These are phyloP conservation scores for Vicugna pacos DNA, from an alignment of 2,113 vertebrate species.

Conservation along the genomic window DNA sequence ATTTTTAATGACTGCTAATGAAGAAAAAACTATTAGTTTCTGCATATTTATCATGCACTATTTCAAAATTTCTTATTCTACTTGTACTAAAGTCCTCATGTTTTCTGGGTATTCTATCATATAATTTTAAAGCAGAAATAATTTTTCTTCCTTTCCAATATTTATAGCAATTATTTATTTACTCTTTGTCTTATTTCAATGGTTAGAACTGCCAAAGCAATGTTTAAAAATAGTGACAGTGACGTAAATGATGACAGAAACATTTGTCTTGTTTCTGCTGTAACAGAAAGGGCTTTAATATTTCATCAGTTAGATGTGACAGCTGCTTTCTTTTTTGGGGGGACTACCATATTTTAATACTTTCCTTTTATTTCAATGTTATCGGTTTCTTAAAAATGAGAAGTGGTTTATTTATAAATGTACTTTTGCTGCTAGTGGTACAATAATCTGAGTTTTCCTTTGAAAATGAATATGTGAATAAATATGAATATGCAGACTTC, in stretches of 20 bases:
- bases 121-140: constrained; percentile 41
- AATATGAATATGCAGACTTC: not conserved
- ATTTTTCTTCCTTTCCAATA: constrained; percentile 33
- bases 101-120: not conserved
- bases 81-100: not conserved
- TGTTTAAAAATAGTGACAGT: not conserved
- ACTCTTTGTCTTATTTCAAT: not conserved
- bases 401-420: constrained; percentile 34
- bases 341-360: constrained; percentile 17
- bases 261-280: not conserved
- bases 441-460: constrained; percentile 9
- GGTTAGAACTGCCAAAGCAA: not conserved
- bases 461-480: not conserved
- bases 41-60: not conserved
- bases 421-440: constrained; percentile 30
- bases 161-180: constrained; percentile 40
- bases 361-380: constrained; percentile 7
- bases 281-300: not conserved
- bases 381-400: not conserved
- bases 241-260: not conserved
- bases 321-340: not conserved
- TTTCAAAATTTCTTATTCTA: constrained; percentile 44
- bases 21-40: not conserved
- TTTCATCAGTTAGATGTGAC: not conserved
- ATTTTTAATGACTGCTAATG: not conserved